phyloP scores from a whole-genome alignment of 2,888 invertebrate genomes.

The Chironomus tentans region DNA sequence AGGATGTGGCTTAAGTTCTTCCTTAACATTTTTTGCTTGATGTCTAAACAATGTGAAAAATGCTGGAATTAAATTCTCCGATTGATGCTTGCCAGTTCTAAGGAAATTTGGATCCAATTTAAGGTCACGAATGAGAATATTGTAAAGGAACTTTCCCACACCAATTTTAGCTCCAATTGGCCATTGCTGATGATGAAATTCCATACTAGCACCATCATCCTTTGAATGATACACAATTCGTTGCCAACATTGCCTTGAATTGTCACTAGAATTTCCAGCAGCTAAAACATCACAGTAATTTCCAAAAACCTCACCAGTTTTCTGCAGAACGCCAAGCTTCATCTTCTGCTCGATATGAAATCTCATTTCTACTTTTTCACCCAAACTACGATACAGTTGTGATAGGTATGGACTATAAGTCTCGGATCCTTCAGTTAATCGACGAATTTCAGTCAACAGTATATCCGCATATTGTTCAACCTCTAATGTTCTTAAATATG shows the following conservation, averaged over 20 bases:
- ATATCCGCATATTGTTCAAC: conserved; percentile 52
- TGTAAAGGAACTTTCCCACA: conserved; percentile 77
- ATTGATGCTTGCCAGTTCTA: conserved; percentile 45
- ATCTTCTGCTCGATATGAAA: conserved; percentile 58
- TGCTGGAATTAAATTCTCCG: conserved; percentile 56
- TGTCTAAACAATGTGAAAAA: conserved; percentile 69
- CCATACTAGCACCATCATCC: conserved; percentile 49
- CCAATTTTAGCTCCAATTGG: conserved; percentile 51
- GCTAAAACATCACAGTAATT: conserved; percentile 59
- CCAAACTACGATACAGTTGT: conserved; percentile 56
- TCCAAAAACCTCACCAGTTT: conserved; percentile 52
- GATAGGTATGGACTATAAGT: conserved; percentile 64
- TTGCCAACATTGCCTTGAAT: conserved; percentile 67
- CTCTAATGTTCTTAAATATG: conserved; percentile 59
- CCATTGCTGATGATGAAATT: conserved; percentile 54
- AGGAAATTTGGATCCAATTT: conserved; percentile 70
- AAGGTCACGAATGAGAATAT: conserved; percentile 74
- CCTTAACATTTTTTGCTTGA: conserved; percentile 52
- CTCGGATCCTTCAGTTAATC: conserved; percentile 67
- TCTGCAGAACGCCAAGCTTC: conserved; percentile 55
- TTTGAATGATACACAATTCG: conserved; percentile 47
- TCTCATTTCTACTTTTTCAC: conserved; percentile 55
- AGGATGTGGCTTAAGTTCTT: conserved; percentile 81
- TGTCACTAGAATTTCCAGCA: conserved; percentile 41
- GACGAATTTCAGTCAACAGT: conserved; percentile 59